Conservation (phyloP, 92 coral and sea anemone species). For the Montipora capitata region DNA sequence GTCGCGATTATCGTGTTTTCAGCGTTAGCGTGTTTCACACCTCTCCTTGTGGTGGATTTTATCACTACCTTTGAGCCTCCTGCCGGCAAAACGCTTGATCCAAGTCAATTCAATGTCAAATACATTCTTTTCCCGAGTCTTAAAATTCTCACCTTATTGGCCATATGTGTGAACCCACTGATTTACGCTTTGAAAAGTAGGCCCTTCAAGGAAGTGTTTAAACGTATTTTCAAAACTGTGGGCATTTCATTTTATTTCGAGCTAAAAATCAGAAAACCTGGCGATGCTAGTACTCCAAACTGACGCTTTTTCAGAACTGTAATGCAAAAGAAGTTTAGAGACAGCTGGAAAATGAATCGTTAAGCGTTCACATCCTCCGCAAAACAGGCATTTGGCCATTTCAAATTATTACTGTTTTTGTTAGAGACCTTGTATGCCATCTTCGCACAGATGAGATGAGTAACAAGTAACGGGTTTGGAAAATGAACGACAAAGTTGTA, state of each 20-base stretch:
- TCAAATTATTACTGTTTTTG: no score
- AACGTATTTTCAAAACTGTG: background rate
- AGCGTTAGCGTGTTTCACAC: constrained; percentile 41
- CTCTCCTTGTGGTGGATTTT: constrained; percentile 25
- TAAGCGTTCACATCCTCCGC: no score
- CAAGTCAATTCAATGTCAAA: constrained; percentile 12
- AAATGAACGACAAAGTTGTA: no score
- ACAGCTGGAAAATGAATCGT: no score
- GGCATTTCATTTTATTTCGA: background rate
- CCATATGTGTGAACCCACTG: constrained; percentile 39
- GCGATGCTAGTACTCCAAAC: background rate
- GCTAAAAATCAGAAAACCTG: no score
- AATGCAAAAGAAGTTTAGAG: no score
- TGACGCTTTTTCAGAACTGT: no score
- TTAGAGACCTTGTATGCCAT: no score
- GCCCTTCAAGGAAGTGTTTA: constrained; percentile 35
- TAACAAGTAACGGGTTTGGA: no score
- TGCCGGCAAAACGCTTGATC: background rate
- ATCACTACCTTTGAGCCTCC: constrained; percentile 25
- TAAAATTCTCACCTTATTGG: constrained; percentile 23
- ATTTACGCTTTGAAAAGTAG: constrained; percentile 39
- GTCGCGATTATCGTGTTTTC: constrained; percentile 29
- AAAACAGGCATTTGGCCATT: no score
- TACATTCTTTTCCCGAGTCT: constrained; percentile 32
- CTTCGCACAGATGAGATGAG: no score